phyloP scores from a whole-genome alignment of 2,797 vertebrate species.

The Enteromius treurensis region DNA sequence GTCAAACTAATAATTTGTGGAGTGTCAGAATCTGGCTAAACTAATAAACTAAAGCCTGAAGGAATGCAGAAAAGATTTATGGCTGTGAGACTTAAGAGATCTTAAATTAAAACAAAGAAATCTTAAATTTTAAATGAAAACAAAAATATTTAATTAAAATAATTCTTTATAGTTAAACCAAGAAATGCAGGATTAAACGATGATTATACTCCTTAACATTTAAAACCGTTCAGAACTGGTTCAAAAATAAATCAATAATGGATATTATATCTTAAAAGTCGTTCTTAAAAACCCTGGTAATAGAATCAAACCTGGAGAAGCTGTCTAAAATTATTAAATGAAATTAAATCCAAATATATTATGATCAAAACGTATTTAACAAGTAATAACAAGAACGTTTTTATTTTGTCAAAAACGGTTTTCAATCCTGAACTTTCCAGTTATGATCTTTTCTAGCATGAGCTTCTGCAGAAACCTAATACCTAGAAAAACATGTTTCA shows the following conservation, averaged over 20 bases:
- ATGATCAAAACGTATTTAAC: neutral
- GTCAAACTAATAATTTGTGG: conserved; percentile 21
- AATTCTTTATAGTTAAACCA: conserved; percentile 7
- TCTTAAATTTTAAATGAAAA: neutral
- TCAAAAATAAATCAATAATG: neutral
- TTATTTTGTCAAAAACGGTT: neutral
- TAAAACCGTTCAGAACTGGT: neutral
- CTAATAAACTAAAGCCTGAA: neutral
- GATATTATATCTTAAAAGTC: neutral
- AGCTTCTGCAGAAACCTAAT: conserved; percentile 33
- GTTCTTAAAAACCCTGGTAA: neutral
- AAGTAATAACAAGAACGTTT: neutral
- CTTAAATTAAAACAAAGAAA: neutral
- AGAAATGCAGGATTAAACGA: neutral
- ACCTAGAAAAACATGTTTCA: conserved; percentile 37
- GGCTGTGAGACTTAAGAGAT: neutral
- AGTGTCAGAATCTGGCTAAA: neutral
- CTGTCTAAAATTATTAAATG: neutral
- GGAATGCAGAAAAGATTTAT: conserved; percentile 5
- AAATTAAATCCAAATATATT: neutral
- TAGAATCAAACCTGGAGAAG: neutral
- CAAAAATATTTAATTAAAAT: neutral
- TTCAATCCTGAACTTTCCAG: neutral
- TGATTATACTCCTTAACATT: neutral
- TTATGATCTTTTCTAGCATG: conserved; percentile 11